Percentiles rank a stretch among this genome's conserved stretches.
phyloP scores from a whole-genome alignment of 2,888 invertebrate species.

The Monochamus alternatus region DNA sequence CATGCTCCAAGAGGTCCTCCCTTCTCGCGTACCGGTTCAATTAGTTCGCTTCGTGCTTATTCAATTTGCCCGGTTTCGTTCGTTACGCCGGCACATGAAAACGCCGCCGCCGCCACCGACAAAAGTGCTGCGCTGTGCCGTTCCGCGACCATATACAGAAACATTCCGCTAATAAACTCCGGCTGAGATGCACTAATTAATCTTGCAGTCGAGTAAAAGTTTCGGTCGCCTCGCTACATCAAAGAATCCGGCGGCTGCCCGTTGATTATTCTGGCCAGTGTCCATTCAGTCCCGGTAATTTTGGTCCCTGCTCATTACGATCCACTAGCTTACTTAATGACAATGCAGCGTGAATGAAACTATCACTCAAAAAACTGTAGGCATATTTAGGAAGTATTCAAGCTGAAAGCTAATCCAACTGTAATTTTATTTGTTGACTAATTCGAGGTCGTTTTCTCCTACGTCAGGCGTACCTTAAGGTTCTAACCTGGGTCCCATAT shows the following conservation, averaged over 20 bases:
- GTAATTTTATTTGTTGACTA: too few relatives aligned
- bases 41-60: conserved; percentile 58
- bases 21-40: conserved; percentile 60
- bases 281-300: too few relatives aligned
- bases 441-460: too few relatives aligned
- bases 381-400: too few relatives aligned
- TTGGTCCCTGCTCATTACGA: too few relatives aligned
- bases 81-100: conserved; percentile 9
- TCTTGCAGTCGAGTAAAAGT: conserved; percentile 23
- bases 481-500: too few relatives aligned
- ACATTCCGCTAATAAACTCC: conserved; percentile 27
- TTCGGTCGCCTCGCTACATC: conserved; percentile 21
- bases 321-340: too few relatives aligned
- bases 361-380: too few relatives aligned
- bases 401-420: too few relatives aligned
- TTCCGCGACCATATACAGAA: conserved; percentile 33
- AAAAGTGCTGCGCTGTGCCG: conserved; percentile 15
- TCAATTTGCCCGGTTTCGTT: conserved; percentile 46
- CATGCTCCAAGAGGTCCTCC: conserved; percentile 60
- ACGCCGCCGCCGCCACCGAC: not conserved
- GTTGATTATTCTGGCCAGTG: too few relatives aligned
- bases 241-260: conserved; percentile 12
- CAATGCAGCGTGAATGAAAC: too few relatives aligned
- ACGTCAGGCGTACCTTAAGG: too few relatives aligned
- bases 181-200: conserved; percentile 31